Evolutionary conservation across 2,797 vertebrate genomes (phyloP).

Genomic region (Pipistrellus pipistrellus): DNA sequence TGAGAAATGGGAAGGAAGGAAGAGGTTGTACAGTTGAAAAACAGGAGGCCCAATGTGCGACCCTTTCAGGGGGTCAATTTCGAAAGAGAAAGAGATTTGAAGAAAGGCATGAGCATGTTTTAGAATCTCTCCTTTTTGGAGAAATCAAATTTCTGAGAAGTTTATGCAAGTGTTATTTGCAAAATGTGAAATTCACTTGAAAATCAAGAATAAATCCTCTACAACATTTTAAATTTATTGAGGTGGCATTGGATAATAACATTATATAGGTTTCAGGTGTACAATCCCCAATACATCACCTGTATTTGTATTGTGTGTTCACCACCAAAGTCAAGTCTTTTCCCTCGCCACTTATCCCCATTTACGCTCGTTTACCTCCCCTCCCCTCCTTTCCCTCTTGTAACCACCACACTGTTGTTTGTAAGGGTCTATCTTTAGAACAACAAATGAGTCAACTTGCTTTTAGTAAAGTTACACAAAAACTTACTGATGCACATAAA

Average conservation of each 20-base stretch:
- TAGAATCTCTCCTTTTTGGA: background rate
- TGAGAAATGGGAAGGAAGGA: background rate
- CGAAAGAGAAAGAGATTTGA: background rate
- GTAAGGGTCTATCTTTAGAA: background rate
- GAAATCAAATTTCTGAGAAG: conserved; percentile 32
- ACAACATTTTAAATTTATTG: background rate
- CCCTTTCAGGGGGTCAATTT: background rate
- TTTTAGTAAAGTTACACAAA: conserved; percentile 43
- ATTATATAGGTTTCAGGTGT: background rate
- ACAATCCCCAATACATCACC: background rate
- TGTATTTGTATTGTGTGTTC: background rate
- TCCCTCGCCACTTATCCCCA: too few species aligned
- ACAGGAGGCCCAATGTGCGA: background rate
- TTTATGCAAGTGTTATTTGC: conserved; percentile 15
- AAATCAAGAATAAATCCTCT: conserved; percentile 14
- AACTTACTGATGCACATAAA: background rate
- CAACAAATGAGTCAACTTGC: background rate
- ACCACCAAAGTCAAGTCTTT: background rate
- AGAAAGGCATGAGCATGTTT: background rate
- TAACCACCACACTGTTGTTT: background rate
- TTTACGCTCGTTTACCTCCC: background rate
- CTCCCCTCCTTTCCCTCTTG: background rate
- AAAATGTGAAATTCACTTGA: conserved; percentile 43
- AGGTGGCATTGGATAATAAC: background rate
- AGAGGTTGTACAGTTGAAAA: background rate